These are phyloP conservation scores for Mellivora capensis DNA, from an alignment of 2,113 vertebrate genomes.

Conservation along the genomic window DNA sequence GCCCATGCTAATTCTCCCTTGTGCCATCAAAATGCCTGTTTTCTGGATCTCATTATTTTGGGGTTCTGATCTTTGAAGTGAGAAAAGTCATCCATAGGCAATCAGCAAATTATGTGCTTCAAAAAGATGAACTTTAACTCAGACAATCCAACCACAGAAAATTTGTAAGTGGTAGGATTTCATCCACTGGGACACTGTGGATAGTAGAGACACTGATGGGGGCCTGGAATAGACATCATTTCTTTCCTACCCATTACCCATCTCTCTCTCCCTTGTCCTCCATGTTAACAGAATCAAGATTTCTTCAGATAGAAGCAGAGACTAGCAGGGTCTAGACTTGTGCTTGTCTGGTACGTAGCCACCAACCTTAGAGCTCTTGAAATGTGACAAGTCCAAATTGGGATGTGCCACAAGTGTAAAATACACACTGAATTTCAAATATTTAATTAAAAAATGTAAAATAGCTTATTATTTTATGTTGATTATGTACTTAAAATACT, in stretches of 20 bases:
- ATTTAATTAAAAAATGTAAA: neutral
- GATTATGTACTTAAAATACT: neutral
- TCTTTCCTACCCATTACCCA: neutral
- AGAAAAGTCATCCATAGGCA: neutral
- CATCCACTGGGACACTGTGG: neutral
- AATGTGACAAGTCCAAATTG: neutral
- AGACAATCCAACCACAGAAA: neutral
- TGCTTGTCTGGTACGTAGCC: neutral
- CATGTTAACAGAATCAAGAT: neutral
- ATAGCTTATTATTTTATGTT: neutral
- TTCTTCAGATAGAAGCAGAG: neutral
- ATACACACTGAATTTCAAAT: neutral
- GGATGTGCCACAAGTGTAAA: neutral
- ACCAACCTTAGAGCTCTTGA: neutral
- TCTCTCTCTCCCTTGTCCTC: neutral
- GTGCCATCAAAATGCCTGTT: neutral
- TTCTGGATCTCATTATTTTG: neutral
- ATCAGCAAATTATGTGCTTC: neutral
- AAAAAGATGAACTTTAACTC: neutral
- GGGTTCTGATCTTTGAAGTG: neutral
- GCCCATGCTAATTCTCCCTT: neutral
- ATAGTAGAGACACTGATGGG: neutral
- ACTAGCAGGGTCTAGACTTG: neutral
- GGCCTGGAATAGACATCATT: neutral
- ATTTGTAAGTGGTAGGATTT: neutral